Evolutionary conservation across 2,113 vertebrate species (phyloP).

Genomic region (Myanophis thanlyinensis): DNA sequence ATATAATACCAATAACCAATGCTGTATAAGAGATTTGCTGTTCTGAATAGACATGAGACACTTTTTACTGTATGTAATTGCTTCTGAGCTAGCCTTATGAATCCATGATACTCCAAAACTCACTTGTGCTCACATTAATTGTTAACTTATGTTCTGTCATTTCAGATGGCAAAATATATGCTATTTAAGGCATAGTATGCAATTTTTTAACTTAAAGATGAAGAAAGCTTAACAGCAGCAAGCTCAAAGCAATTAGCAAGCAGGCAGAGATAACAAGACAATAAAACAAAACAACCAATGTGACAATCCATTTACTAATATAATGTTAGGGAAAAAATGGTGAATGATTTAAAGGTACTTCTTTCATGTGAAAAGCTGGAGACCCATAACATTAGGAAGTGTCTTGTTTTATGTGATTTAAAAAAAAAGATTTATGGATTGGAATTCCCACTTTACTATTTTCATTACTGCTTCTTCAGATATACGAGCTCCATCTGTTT

Average conservation of each 20-base stretch:
- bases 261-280: neutral
- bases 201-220: constrained; percentile 15
- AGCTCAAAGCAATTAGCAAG: rapidly evolving
- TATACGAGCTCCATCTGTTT: neutral
- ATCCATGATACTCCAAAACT: constrained; percentile 39
- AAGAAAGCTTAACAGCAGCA: rapidly evolving
- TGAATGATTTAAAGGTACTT: neutral
- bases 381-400: neutral
- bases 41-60: constrained; percentile 13
- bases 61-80: constrained; percentile 48
- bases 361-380: neutral
- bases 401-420: neutral
- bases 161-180: constrained; percentile 13
- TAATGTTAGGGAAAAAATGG: neutral
- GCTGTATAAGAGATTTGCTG: constrained; percentile 18
- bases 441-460: neutral
- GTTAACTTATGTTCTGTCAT: constrained; percentile 10
- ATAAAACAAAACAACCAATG: neutral
- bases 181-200: constrained; percentile 1
- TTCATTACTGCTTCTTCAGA: neutral
- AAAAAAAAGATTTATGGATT: neutral
- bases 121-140: constrained; percentile 42
- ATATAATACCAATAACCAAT: constrained; percentile 1
- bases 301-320: rapidly evolving
- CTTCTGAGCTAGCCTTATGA: constrained; percentile 46